phyloP scores from a whole-genome alignment of 2,888 invertebrate genomes.

The Netelia inedita region DNA sequence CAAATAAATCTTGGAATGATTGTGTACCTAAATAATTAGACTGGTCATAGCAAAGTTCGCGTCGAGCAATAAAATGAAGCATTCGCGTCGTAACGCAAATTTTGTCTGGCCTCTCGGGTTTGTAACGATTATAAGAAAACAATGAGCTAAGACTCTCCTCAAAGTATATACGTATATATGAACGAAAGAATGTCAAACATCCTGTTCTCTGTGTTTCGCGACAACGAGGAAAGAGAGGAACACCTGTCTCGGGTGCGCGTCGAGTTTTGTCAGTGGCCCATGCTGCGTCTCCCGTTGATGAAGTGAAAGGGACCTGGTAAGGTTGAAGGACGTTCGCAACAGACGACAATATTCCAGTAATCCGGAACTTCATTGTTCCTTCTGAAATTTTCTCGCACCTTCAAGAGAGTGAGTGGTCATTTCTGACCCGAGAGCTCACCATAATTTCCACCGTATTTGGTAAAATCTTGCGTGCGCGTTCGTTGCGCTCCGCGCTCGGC shows the following conservation, averaged over 20 bases:
- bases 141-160: no score
- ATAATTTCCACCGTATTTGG: not conserved
- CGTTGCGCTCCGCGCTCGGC: no score
- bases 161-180: not conserved
- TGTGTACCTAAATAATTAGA: no score
- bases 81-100: no score
- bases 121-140: no score
- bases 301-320: constrained; percentile 15
- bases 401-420: not conserved
- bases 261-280: not conserved
- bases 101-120: no score
- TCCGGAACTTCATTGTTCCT: constrained; percentile 53
- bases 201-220: constrained; percentile 15
- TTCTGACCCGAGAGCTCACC: not conserved
- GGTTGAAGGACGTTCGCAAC: constrained; percentile 22
- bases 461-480: no score
- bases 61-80: no score
- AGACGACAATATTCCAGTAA: constrained; percentile 52
- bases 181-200: constrained; percentile 8
- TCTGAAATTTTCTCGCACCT: not conserved
- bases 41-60: no score
- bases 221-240: constrained; percentile 5
- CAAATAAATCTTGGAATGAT: no score
- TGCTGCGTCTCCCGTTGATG: constrained; percentile 11
- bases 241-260: constrained; percentile 33